These are phyloP conservation scores for Rhinophrynus dorsalis DNA, from an alignment of 2,797 vertebrate species.

Conservation along the genomic window DNA sequence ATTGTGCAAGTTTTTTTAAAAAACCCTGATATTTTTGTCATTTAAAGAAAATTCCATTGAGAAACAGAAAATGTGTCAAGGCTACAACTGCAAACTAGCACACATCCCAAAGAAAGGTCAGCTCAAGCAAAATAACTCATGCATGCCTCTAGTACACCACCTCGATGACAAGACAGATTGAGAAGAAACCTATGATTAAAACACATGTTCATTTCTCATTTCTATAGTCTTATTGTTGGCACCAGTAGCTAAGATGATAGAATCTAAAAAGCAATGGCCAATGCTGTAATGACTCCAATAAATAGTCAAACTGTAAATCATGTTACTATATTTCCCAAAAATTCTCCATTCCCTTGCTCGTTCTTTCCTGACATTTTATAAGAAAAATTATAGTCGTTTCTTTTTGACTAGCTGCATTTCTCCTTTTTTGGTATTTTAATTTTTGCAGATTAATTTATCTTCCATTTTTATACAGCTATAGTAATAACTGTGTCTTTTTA, in stretches of 20 bases:
- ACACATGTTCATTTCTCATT: neutral
- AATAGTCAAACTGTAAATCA: too few species aligned
- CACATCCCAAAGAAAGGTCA: neutral
- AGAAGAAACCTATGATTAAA: neutral
- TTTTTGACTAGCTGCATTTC: too few species aligned
- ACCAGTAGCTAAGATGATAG: neutral
- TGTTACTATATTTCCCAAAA: too few species aligned
- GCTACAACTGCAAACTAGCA: neutral
- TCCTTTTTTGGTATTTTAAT: too few species aligned
- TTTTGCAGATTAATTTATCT: too few species aligned
- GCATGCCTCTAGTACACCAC: neutral
- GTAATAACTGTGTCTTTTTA: too few species aligned
- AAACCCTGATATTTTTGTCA: neutral
- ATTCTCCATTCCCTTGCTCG: too few species aligned
- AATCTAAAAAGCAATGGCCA: too few species aligned
- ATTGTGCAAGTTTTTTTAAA: neutral
- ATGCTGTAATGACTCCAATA: too few species aligned
- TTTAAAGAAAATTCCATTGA: neutral
- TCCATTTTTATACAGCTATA: too few species aligned
- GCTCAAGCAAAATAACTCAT: neutral
- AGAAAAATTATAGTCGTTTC: too few species aligned
- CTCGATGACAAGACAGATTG: neutral
- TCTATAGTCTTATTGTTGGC: neutral
- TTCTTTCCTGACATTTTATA: too few species aligned
- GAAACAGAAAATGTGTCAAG: neutral